These are phyloP conservation scores for Gonioctena quinquepunctata DNA, from an alignment of 1,140 invertebrate species.

Conservation along the genomic window DNA sequence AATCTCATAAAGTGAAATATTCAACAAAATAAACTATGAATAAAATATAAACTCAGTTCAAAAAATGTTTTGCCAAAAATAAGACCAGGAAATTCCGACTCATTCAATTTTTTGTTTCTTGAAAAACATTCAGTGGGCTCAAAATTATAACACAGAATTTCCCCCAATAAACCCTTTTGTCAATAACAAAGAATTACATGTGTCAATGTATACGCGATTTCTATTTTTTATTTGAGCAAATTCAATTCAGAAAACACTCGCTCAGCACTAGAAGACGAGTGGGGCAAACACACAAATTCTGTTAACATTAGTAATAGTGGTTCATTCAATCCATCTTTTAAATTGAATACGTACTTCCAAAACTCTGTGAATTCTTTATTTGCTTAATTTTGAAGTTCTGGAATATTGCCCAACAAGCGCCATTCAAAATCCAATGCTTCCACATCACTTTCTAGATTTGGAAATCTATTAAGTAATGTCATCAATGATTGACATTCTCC, in stretches of 20 bases:
- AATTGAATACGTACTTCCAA: background rate
- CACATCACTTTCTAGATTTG: background rate
- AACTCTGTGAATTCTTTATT: conserved; percentile 6
- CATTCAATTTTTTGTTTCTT: background rate
- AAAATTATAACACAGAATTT: background rate
- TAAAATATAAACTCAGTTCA: no score
- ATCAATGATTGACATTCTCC: background rate
- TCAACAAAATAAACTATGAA: no score
- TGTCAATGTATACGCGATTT: background rate
- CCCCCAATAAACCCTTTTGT: background rate
- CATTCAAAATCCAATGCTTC: background rate
- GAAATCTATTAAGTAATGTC: background rate
- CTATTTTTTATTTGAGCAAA: background rate
- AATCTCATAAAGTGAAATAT: background rate
- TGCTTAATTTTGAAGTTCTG: background rate
- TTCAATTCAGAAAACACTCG: background rate
- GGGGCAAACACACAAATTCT: background rate
- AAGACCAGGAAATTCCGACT: background rate
- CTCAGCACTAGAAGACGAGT: background rate
- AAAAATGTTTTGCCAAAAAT: background rate
- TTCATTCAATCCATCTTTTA: background rate
- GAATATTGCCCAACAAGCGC: background rate
- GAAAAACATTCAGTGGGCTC: background rate
- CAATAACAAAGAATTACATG: background rate
- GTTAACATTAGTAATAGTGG: background rate